phyloP scores from a whole-genome alignment of 2,888 invertebrate species.

The Arrhopalites spinosus region DNA sequence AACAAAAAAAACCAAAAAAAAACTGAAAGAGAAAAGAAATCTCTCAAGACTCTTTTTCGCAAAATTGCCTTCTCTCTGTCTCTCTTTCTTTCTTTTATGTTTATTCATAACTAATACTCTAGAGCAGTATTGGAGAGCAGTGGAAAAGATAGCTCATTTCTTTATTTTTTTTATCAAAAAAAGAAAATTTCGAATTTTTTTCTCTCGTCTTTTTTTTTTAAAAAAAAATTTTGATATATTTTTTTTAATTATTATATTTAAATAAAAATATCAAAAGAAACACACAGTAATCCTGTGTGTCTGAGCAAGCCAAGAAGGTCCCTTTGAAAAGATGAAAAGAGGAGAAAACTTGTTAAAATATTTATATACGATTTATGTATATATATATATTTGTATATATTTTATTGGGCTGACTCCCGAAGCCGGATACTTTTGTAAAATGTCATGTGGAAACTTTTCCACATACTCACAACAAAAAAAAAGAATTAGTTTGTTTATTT shows the following conservation, averaged over 20 bases:
- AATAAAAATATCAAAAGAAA: constrained; percentile 20
- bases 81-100: constrained; percentile 22
- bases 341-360: too few species aligned
- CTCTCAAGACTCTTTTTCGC: constrained; percentile 8
- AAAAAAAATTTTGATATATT: constrained; percentile 4
- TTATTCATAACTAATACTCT: constrained; percentile 1
- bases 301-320: constrained; percentile 39
- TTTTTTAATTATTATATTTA: too few species aligned
- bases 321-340: constrained; percentile 8
- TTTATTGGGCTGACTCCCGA: constrained; percentile 56
- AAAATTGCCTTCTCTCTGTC: constrained; percentile 18
- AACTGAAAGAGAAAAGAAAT: not conserved
- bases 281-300: constrained; percentile 13
- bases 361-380: not conserved
- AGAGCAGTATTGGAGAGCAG: constrained; percentile 8
- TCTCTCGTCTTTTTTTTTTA: not conserved
- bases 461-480: not conserved
- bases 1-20: constrained; percentile 9
- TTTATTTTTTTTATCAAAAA: not conserved
- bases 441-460: not conserved
- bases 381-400: constrained; percentile 6
- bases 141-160: constrained; percentile 13
- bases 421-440: constrained; percentile 49
- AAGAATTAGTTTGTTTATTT: constrained; percentile 10
- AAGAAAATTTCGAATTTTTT: constrained; percentile 17